Evolutionary conservation across 2,797 vertebrate genomes (phyloP).

Genomic region (Gymnodraco acuticeps): DNA sequence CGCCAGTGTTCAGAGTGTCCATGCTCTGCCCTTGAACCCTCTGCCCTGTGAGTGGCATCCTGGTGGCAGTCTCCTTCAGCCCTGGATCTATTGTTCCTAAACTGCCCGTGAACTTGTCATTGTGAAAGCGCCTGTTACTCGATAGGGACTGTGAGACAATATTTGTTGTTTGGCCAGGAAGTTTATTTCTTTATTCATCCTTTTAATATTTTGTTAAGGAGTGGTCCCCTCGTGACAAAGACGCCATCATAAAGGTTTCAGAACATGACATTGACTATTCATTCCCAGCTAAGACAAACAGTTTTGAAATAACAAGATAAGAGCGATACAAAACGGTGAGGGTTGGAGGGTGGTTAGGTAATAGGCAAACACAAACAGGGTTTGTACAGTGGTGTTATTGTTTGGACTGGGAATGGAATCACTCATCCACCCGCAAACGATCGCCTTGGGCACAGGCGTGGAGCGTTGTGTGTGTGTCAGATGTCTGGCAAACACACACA

Average conservation of each 20-base stretch:
- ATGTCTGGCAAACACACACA: slow-evolving; percentile 77
- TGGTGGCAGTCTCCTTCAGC: slow-evolving; percentile 48
- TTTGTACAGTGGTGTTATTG: slow-evolving; percentile 88
- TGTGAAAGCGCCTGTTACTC: slow-evolving; percentile 62
- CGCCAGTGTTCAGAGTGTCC: slow-evolving; percentile 1
- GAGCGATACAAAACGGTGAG: slow-evolving; percentile 68
- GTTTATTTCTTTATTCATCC: slow-evolving; percentile 85
- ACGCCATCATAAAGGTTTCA: slow-evolving; percentile 70
- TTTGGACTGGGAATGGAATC: slow-evolving; percentile 85
- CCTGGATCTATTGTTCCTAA: slow-evolving; percentile 68
- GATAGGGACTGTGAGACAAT: slow-evolving; percentile 76
- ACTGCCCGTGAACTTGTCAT: slow-evolving; percentile 67
- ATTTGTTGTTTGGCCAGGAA: slow-evolving; percentile 80
- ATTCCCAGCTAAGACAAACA: slow-evolving; percentile 85
- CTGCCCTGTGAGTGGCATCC: slow-evolving; percentile 55
- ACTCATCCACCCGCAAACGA: slow-evolving; percentile 75
- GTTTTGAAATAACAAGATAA: slow-evolving; percentile 88
- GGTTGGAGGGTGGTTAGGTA: slow-evolving; percentile 81
- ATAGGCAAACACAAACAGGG: slow-evolving; percentile 86
- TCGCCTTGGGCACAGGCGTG: slow-evolving; percentile 79
- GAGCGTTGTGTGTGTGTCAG: slow-evolving; percentile 72
- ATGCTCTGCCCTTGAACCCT: slow-evolving; percentile 46
- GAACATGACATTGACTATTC: slow-evolving; percentile 82
- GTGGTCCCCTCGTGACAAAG: slow-evolving; percentile 81
- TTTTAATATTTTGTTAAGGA: slow-evolving; percentile 85